A percentile compares a stretch with the other conserved stretches of the same genome.
Evolutionary conservation across 1,140 invertebrate species (phyloP).

Genomic region (Bombus huntii): DNA sequence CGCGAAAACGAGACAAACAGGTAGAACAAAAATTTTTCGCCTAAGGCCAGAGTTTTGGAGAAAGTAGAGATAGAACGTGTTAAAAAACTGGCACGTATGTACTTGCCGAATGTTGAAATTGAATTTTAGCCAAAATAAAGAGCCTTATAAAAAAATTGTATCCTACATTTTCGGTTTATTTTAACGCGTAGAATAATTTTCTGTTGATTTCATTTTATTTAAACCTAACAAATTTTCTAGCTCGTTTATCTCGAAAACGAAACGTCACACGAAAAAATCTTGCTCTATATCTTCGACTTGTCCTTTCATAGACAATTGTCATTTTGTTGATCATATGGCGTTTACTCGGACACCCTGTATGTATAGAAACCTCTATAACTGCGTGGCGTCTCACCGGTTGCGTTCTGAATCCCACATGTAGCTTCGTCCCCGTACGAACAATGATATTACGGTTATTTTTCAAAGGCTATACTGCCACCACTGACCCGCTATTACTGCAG

Average conservation of each 20-base stretch:
- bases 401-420: conserved; percentile 18
- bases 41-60: too few relatives aligned
- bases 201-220: too few relatives aligned
- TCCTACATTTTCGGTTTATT: too few relatives aligned
- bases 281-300: background rate
- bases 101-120: too few relatives aligned
- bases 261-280: background rate
- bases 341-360: background rate
- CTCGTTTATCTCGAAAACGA: background rate
- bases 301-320: background rate
- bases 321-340: background rate
- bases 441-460: conserved; percentile 80
- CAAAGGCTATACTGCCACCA: conserved; percentile 63
- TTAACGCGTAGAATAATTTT: too few relatives aligned
- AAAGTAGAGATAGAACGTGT: too few relatives aligned
- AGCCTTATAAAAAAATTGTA: too few relatives aligned
- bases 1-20: too few relatives aligned
- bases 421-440: conserved; percentile 33
- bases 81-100: too few relatives aligned
- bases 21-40: too few relatives aligned
- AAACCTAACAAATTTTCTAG: too few relatives aligned
- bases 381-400: background rate
- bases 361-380: background rate
- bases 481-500: conserved; percentile 74
- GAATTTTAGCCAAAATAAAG: too few relatives aligned